These are phyloP conservation scores for Cosmia pyralina DNA, from an alignment of 2,888 invertebrate genomes.

Conservation along the genomic window DNA sequence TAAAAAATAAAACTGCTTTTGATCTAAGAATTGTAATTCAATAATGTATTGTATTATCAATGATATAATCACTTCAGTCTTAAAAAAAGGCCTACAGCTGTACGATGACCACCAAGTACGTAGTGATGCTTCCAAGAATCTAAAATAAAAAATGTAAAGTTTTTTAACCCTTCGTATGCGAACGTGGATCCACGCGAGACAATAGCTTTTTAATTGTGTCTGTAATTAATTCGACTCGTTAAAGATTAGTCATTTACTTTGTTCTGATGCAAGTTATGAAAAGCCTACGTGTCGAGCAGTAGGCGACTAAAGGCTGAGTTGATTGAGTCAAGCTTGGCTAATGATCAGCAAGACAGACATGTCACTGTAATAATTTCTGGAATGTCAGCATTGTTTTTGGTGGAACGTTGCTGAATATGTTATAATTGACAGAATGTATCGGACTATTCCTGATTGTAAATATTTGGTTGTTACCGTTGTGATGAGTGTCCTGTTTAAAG, in stretches of 20 bases:
- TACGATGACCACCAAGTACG: slow-evolving; percentile 70
- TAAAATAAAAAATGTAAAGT: slow-evolving; percentile 52
- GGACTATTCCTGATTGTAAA: not conserved
- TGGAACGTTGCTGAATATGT: not conserved
- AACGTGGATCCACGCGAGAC: too few species aligned
- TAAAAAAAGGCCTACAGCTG: slow-evolving; percentile 56
- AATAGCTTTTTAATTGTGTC: too few species aligned
- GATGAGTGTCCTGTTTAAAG: slow-evolving; percentile 50
- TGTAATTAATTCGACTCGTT: too few species aligned
- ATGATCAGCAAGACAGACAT: not conserved
- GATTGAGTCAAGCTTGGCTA: not conserved
- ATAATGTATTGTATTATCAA: not conserved
- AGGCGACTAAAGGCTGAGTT: too few species aligned
- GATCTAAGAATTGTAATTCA: not conserved
- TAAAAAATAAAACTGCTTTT: not conserved
- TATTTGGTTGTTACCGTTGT: slow-evolving; percentile 38
- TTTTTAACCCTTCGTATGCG: too few species aligned
- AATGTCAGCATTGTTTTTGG: not conserved
- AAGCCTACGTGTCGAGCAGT: not conserved
- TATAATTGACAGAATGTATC: too few species aligned
- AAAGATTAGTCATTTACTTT: too few species aligned
- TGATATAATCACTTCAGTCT: not conserved
- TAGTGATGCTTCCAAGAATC: slow-evolving; percentile 70
- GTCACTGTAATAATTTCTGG: not conserved
- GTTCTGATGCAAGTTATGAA: not conserved